These are phyloP conservation scores for Polydrusus tereticollis DNA, from an alignment of 2,888 invertebrate species.

Conservation along the genomic window DNA sequence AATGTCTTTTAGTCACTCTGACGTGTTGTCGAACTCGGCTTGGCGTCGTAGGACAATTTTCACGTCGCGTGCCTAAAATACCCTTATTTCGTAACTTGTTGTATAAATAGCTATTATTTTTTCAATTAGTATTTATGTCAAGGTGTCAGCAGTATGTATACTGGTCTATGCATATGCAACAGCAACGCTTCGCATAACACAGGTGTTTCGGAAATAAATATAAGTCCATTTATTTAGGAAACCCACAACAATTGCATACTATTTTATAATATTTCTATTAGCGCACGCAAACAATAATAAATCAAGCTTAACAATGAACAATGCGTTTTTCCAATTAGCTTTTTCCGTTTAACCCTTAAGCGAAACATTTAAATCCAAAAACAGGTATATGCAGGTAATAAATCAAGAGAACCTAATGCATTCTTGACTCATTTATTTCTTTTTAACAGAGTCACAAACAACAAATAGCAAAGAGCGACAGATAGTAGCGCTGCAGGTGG, in stretches of 20 bases:
- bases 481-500: conserved; percentile 37
- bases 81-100: no score
- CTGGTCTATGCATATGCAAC: no score
- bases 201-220: no score
- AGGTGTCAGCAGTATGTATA: no score
- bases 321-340: conserved; percentile 35
- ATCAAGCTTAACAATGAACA: conserved; percentile 29
- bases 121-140: no score
- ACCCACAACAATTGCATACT: not conserved
- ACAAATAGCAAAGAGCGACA: conserved; percentile 37
- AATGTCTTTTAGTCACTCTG: no score
- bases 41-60: no score
- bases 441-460: conserved; percentile 32
- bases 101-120: no score
- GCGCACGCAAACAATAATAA: conserved; percentile 12
- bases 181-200: no score
- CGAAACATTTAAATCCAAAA: conserved; percentile 20
- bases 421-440: conserved; percentile 36
- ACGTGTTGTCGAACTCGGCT: no score
- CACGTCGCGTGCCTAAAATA: no score
- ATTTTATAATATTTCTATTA: not conserved
- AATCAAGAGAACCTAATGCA: conserved; percentile 34
- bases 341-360: conserved; percentile 24
- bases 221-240: not conserved
- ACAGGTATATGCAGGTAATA: conserved; percentile 29